Conservation (phyloP, 2,888 invertebrate species). For the Lycaena phlaeas region DNA sequence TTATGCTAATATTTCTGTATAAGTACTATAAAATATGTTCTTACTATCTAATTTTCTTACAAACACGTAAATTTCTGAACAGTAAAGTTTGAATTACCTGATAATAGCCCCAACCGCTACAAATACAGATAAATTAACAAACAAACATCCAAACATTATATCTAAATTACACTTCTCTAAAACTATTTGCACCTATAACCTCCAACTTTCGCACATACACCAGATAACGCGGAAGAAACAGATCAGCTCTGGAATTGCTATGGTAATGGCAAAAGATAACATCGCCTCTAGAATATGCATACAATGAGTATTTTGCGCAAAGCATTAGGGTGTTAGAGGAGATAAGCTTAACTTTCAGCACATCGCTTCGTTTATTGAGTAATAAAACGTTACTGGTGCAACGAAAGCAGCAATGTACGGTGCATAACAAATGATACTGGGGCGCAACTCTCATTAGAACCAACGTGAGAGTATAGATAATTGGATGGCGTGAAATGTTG, state of each 20-base stretch:
- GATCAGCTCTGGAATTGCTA: slow-evolving; percentile 11
- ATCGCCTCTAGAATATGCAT: slow-evolving; percentile 16
- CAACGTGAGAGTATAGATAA: slow-evolving; percentile 11
- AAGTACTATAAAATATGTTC: no score
- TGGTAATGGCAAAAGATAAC: slow-evolving; percentile 17
- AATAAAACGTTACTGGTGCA: slow-evolving; percentile 11
- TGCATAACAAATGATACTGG: slow-evolving; percentile 5
- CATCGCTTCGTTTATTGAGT: slow-evolving; percentile 12
- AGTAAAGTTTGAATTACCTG: not conserved
- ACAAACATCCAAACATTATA: slow-evolving; percentile 1
- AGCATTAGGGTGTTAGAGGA: slow-evolving; percentile 10
- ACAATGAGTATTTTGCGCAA: slow-evolving; percentile 12
- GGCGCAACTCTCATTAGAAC: slow-evolving; percentile 10
- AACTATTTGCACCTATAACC: slow-evolving; percentile 11
- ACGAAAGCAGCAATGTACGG: slow-evolving; percentile 11
- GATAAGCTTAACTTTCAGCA: slow-evolving; percentile 12
- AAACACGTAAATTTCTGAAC: no score
- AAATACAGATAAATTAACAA: not conserved
- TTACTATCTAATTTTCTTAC: no score
- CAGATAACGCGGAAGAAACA: slow-evolving; percentile 13
- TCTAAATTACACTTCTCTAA: slow-evolving; percentile 6
- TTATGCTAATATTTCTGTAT: no score
- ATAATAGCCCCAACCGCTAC: slow-evolving; percentile 5
- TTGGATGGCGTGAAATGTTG: slow-evolving; percentile 16
- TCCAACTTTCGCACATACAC: slow-evolving; percentile 8